These are phyloP conservation scores for Ischnus inquisitorius DNA, from an alignment of 2,888 invertebrate species.

Conservation along the genomic window DNA sequence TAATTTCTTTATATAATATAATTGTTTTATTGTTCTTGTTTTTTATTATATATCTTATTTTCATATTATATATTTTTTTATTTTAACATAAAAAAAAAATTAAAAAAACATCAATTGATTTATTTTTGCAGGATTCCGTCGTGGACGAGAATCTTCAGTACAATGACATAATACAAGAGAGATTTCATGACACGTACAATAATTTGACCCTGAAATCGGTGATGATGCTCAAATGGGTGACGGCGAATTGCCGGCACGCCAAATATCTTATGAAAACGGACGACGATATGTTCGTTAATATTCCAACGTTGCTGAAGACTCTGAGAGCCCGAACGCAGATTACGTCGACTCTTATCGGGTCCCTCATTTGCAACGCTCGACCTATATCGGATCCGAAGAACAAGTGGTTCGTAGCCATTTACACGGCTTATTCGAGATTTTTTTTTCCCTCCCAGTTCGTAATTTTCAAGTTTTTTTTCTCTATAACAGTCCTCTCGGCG, in stretches of 20 bases:
- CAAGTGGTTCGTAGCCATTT: constrained; percentile 89
- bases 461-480: not conserved
- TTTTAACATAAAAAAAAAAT: too few relatives aligned
- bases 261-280: constrained; percentile 94
- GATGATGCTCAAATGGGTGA: constrained; percentile 94
- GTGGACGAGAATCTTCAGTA: constrained; percentile 89
- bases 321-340: constrained; percentile 78
- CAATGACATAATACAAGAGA: constrained; percentile 93
- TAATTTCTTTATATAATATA: too few relatives aligned
- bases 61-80: too few relatives aligned
- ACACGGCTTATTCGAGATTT: not conserved
- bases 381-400: constrained; percentile 91
- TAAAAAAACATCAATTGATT: too few relatives aligned
- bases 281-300: constrained; percentile 94
- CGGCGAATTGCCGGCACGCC: constrained; percentile 88
- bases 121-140: constrained; percentile 87
- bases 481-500: too few relatives aligned
- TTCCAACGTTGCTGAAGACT: constrained; percentile 88
- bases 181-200: constrained; percentile 94
- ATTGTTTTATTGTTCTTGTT: too few relatives aligned
- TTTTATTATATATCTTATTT: too few relatives aligned
- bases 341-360: constrained; percentile 89
- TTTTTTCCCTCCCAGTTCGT: not conserved
- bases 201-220: constrained; percentile 95
- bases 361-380: constrained; percentile 92